phyloP scores from a whole-genome alignment of 30 jellyfish, hydroid and myxozoan genomes.

The Phacellophora camtschatica region DNA sequence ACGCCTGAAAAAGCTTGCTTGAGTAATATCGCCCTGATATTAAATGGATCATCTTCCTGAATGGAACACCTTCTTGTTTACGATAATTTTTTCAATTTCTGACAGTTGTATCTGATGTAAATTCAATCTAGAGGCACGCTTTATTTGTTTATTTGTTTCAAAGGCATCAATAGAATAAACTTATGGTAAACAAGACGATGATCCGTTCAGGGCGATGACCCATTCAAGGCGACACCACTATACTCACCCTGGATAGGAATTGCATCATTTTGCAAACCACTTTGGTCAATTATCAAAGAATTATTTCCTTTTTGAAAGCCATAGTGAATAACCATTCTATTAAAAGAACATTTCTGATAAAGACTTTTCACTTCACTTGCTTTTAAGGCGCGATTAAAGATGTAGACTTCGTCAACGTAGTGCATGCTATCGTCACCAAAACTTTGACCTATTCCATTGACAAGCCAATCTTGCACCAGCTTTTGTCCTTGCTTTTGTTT shows the following conservation, averaged over 20 bases:
- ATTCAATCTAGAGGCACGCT: too few species aligned
- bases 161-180: too few species aligned
- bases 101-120: too few species aligned
- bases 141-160: too few species aligned
- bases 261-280: slow-evolving; percentile 95
- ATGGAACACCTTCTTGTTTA: too few species aligned
- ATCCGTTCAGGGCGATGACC: too few species aligned
- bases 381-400: slow-evolving; percentile 80
- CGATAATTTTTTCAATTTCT: too few species aligned
- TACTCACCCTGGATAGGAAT: slow-evolving; percentile 83
- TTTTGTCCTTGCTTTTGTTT: slow-evolving; percentile 69
- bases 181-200: too few species aligned
- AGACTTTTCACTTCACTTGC: slow-evolving; percentile 73
- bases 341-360: slow-evolving; percentile 74
- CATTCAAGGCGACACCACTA: too few species aligned
- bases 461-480: slow-evolving; percentile 91
- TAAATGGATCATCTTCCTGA: too few species aligned
- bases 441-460: slow-evolving; percentile 82
- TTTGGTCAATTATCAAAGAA: slow-evolving; percentile 78
- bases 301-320: slow-evolving; percentile 96
- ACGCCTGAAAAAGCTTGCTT: too few species aligned
- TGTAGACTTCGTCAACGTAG: slow-evolving; percentile 84
- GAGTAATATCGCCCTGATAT: too few species aligned
- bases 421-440: slow-evolving; percentile 95
- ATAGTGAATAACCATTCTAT: slow-evolving; percentile 93